phyloP scores from a whole-genome alignment of 2,888 invertebrate genomes.

The Caenorhabditis imperialis region DNA sequence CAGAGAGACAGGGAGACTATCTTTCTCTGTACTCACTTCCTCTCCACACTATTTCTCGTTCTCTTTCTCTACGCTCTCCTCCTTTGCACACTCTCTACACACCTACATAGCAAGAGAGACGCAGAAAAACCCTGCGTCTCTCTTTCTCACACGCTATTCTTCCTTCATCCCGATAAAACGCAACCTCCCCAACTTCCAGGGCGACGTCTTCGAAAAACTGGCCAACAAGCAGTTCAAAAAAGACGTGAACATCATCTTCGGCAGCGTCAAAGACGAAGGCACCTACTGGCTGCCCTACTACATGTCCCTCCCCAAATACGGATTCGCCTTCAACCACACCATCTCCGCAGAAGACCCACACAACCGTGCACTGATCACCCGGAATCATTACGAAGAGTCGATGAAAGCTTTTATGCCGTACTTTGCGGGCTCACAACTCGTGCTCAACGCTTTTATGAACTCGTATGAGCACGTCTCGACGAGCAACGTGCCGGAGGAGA shows the following conservation, averaged over 20 bases:
- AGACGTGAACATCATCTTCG: conserved; percentile 88
- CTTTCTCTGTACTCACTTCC: too few species aligned
- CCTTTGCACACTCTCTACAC: too few species aligned
- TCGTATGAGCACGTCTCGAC: conserved; percentile 72
- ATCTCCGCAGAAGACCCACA: conserved; percentile 74
- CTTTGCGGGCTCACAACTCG: conserved; percentile 73
- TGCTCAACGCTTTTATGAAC: conserved; percentile 75
- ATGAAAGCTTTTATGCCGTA: conserved; percentile 76
- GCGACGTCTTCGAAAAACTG: conserved; percentile 82
- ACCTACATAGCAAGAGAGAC: too few species aligned
- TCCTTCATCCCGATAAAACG: too few species aligned
- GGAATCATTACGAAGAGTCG: conserved; percentile 70
- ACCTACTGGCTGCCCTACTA: conserved; percentile 80
- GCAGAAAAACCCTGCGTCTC: too few species aligned
- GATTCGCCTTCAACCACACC: conserved; percentile 77
- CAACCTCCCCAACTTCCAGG: conserved; percentile 85
- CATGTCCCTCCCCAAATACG: conserved; percentile 66
- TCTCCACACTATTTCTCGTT: too few species aligned
- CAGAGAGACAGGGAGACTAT: too few species aligned
- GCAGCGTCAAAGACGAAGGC: conserved; percentile 93
- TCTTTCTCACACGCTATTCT: too few species aligned
- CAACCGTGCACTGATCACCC: conserved; percentile 67
- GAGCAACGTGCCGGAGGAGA: conserved; percentile 49
- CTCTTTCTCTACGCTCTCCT: too few species aligned
- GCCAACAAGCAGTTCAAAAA: conserved; percentile 86